Conservation (phyloP, 2,113 vertebrate genomes). For the Myiopsitta monachus region DNA sequence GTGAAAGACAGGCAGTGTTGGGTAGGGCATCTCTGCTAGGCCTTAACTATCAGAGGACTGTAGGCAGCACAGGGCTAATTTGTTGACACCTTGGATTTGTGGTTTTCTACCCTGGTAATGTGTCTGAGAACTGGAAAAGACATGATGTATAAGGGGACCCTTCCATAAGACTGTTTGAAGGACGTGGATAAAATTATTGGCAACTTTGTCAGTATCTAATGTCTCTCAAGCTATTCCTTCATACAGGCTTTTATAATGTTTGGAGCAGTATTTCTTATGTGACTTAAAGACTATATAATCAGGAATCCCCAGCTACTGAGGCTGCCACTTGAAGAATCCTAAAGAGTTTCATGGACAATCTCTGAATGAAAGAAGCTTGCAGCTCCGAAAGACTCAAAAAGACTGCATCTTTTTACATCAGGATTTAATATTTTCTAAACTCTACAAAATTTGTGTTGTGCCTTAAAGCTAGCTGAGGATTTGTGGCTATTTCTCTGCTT, state of each 20-base stretch:
- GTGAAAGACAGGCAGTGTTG: neutral
- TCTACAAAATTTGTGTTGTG: neutral
- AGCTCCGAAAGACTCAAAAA: neutral
- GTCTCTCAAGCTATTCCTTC: neutral
- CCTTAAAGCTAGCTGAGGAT: conserved; percentile 15
- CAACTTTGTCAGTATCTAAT: neutral
- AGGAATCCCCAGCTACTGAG: neutral
- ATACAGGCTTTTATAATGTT: neutral
- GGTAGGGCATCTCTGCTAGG: neutral
- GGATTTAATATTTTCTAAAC: neutral
- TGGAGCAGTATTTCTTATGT: neutral
- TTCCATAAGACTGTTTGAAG: neutral
- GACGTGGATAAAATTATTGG: neutral
- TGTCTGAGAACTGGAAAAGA: neutral
- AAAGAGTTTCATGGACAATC: neutral
- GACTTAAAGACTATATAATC: neutral
- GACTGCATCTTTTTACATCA: neutral
- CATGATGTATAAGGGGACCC: neutral
- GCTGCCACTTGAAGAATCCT: neutral
- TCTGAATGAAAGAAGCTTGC: neutral
- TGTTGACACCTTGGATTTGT: neutral
- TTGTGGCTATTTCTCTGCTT: neutral
- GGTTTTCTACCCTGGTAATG: neutral
- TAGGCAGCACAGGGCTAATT: neutral
- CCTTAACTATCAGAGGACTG: neutral